Base-by-base conservation (phyloP, 2,888 invertebrate species). In the Argyra leucocephala region DNA sequence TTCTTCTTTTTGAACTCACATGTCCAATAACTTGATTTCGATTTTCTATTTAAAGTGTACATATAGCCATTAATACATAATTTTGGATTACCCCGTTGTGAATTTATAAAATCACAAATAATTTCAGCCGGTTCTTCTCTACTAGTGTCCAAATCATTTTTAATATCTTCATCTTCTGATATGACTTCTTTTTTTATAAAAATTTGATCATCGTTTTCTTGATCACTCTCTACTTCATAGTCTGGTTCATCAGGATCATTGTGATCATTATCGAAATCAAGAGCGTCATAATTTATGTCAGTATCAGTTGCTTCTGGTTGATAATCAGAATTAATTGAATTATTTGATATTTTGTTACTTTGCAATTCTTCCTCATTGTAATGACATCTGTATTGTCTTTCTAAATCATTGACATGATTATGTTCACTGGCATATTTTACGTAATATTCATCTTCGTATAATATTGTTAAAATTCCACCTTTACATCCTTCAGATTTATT, bases 381-480 rank as follows among this genome's bases (percentile, higher is more conserved):
- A 18, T 18, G 5, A 48, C 48, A 48, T 48, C n/a, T 48, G n/a
- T 18, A 48, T 48, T 48, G 48, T 15, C 48, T 48, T 48, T 48
- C n/a, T 18, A 48, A 48, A 48, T 48, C 48, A 48, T 48, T 48
- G 18, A 48, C 48, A 48, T 48, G 48, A 48, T 48, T 48, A 15
- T 48, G 48, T 48, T 48, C 48, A 48, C n/a, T 48, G 18, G 48
- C 48, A n/a, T 48, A 48, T 18, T 48, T 48, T 48, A 48, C 48
- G 18, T 48, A 48, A 18, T 48, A 48, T 48, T 48, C 18, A 18
- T n/a, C 48, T 48, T 48, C 48, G 18, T 48, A 18, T 18, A 18
- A 18, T 48, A 48, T 48, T 48, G 48, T 12, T 18, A 48, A 15
- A 18, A 48, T 48, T 48, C 12, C 48, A 48, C 48, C 48, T 48